These are phyloP conservation scores for Potamilus streckersoni DNA, from an alignment of 1,140 invertebrate species.

Conservation along the genomic window DNA sequence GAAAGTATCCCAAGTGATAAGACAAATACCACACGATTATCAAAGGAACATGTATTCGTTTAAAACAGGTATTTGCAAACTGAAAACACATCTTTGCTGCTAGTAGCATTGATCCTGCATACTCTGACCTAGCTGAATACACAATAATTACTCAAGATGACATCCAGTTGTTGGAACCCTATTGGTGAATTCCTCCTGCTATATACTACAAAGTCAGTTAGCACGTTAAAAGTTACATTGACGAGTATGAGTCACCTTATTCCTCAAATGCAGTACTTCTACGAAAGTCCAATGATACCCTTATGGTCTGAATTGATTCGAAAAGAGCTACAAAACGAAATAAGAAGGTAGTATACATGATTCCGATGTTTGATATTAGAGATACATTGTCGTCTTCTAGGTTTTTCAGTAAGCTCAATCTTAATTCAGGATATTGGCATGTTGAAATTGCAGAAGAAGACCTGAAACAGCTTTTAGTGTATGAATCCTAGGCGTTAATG, in stretches of 20 bases:
- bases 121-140: background rate
- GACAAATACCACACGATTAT: background rate
- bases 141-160: background rate
- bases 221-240: background rate
- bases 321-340: too few species aligned
- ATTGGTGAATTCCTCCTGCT: background rate
- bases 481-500: background rate
- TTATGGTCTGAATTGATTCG: slow-evolving; percentile 5
- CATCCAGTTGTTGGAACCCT: background rate
- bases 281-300: background rate
- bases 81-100: background rate
- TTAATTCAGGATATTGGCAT: background rate
- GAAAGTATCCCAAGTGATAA: background rate
- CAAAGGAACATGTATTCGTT: background rate
- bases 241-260: background rate
- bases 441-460: background rate
- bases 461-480: background rate
- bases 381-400: background rate
- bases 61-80: background rate
- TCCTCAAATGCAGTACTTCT: background rate
- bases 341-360: too few species aligned
- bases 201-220: background rate
- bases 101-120: background rate
- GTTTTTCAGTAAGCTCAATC: background rate
- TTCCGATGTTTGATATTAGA: too few species aligned